These are phyloP conservation scores for Plusia festucae DNA, from an alignment of 2,888 invertebrate genomes.

Conservation along the genomic window DNA sequence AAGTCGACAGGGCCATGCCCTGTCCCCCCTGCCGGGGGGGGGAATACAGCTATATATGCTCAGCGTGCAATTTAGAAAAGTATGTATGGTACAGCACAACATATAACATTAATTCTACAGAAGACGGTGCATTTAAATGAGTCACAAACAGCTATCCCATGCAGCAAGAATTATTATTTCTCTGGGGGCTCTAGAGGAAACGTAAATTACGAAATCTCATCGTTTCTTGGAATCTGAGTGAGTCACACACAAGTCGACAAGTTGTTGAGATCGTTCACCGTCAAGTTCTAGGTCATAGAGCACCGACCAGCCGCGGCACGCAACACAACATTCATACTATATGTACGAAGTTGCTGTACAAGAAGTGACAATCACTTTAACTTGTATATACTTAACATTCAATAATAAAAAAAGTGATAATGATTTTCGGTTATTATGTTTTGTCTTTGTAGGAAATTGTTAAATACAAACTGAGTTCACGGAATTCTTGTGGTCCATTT, in stretches of 20 bases:
- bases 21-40: too few relatives aligned
- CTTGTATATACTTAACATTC: neutral
- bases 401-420: too few relatives aligned
- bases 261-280: slow-evolving; percentile 62
- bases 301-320: slow-evolving; percentile 63
- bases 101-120: neutral
- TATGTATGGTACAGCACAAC: neutral
- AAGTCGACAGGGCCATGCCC: too few relatives aligned
- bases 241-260: slow-evolving; percentile 58
- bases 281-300: slow-evolving; percentile 86
- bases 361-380: neutral
- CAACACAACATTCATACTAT: slow-evolving; percentile 20
- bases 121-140: slow-evolving; percentile 31
- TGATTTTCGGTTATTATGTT: too few relatives aligned
- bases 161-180: slow-evolving; percentile 46
- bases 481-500: too few relatives aligned
- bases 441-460: too few relatives aligned
- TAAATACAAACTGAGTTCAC: too few relatives aligned
- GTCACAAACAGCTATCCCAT: slow-evolving; percentile 41
- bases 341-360: neutral
- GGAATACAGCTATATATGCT: neutral
- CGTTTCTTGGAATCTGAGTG: slow-evolving; percentile 77
- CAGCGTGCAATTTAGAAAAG: too few relatives aligned
- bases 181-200: slow-evolving; percentile 73
- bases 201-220: slow-evolving; percentile 71